Conservation (phyloP, 2,797 vertebrate species). For the Sebastes jordani region DNA sequence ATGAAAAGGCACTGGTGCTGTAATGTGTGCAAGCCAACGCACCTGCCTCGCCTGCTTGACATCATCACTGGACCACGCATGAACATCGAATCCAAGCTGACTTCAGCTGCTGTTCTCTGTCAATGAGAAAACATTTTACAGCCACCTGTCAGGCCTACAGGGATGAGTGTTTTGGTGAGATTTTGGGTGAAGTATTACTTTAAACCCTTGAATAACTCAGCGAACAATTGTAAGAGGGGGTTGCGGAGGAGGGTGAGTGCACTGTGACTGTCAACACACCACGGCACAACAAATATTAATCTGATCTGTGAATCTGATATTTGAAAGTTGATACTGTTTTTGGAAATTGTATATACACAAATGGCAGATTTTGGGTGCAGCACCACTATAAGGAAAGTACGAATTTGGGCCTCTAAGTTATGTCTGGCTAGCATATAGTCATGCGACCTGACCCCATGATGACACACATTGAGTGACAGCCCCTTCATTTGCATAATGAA, state of each 20-base stretch:
- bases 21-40: not conserved
- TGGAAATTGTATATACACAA: not conserved
- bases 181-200: not conserved
- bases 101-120: not conserved
- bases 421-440: too few relatives aligned
- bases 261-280: not conserved
- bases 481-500: too few relatives aligned
- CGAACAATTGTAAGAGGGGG: not conserved
- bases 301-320: not conserved
- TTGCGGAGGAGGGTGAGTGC: not conserved
- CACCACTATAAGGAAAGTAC: not conserved
- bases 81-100: not conserved
- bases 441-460: too few relatives aligned
- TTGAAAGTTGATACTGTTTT: not conserved
- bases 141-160: not conserved
- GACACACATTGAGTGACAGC: too few relatives aligned
- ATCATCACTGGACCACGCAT: not conserved
- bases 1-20: not conserved
- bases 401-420: not conserved
- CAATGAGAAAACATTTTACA: not conserved
- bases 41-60: not conserved
- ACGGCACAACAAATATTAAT: not conserved
- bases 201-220: not conserved
- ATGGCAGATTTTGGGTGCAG: not conserved
- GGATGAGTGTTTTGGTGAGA: not conserved